Base-by-base conservation (phyloP, 1,140 invertebrate species). In the Drosophila fuyamai region DNA sequence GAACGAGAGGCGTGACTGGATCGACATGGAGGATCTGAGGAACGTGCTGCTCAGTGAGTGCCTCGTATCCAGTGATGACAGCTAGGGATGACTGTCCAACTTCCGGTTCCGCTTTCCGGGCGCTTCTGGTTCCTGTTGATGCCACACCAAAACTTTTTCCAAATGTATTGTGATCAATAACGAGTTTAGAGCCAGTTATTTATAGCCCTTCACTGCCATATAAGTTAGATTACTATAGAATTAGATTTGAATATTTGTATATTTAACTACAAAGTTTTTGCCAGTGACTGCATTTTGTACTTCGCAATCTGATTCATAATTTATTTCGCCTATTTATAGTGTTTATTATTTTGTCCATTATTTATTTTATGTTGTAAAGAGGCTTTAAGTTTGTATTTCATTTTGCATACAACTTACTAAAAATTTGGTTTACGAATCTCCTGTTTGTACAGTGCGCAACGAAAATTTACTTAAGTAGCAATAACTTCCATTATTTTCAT, bases 1-100 rank as follows among this genome's bases (percentile, higher is more conserved):
- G 63, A 93, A 93, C 35, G 94, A 94, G 75, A 93, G 93, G 62
- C 94, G 94, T 54, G 96, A 97, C 91, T 98, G 97, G 97, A 96
- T 95, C 13, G 95, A 96, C 70, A 97, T 97, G 96, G 94, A 95
- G 56, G 93, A 95, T 48, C 92, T 97, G 50, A 95, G 97, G 70
- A 97, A 97, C 92, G 96, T 98, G 62, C 94, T 97, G 41, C 93
- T 98, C 9, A 96, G 96, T 93, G 97, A 97, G 18, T 98, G 97
- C 93, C 78, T 92, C 27, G 70, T 92, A 16, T 76, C 83, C 53
- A 91, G 66, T 59, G 81, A 90, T 55, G 85, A 90, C 4, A 89
- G 78, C 55, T 79, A 50, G 78, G 41, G 44, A 57, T 57, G 35
- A 46, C 46, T 55, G 40, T 36, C 41, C 44, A 40, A 35, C 23